Evolutionary conservation across 2,888 invertebrate species (phyloP), one percentile per base, ranked within the genome.

Genomic region (Scaptomyza parva): DNA sequence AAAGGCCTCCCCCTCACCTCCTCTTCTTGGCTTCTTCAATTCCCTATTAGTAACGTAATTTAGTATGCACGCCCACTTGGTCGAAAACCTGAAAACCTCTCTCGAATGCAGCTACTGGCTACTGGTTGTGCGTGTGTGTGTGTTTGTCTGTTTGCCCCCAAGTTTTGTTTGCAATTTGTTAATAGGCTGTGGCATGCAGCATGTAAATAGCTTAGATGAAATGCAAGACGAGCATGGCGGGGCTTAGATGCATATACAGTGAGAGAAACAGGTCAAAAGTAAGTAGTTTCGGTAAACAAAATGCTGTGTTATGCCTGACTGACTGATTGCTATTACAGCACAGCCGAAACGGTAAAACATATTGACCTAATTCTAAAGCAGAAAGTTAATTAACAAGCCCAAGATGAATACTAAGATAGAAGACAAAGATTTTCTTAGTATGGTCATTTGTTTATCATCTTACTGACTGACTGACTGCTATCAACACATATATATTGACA

Each of bases 121-220:
- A 64, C 50, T 44, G 43, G 52, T 50, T 66, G 17, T 12, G 14
- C 6, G 40, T 12, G 33, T 33, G 33, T 33, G n/a, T 33, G n/a
- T n/a, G n/a, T n/a, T n/a, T 9, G 8, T 22, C 70, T 78, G 70
- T 74, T 67, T 65, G 66, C 58, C 39, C 39, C 54, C 74, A 67
- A 68, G 85, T 81, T 86, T 83, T 88, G 86, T 84, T 85, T 79
- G 84, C 84, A 84, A 84, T 88, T 84, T 84, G 84, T 84, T 33
- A 33, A 33, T 33, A 33, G 30, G n/a, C 30, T 87, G 85, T 76
- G 83, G 83, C 87, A 85, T 87, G 82, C 86, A 69, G 83, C 83
- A 85, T 78, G 82, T 82, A 73, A 85, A 87, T 87, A 71, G 70
- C 69, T 62, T 17, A 82, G 24, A 52, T 24, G 22, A 28, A 40